Base-by-base conservation (phyloP, 2,888 invertebrate species). In the Rhynchonema sp. region DNA sequence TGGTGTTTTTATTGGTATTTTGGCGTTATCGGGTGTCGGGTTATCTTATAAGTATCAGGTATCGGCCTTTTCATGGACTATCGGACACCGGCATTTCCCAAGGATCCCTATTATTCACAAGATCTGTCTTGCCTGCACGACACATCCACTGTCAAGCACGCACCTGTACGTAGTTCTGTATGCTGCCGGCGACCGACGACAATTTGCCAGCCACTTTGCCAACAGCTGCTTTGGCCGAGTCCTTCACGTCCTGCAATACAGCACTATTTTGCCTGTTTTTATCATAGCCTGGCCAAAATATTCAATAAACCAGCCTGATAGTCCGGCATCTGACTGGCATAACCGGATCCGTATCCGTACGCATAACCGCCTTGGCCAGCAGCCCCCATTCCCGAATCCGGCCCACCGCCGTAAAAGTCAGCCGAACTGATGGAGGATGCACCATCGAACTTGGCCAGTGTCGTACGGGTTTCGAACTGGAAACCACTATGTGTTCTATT, bases 381-480 rank as follows among this genome's bases (percentile, higher is more conserved):
- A 6, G n/a, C 49, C 9, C n/a, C n/a, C 23, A 3, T n/a, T 49
- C 49, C 49, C 13, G 3, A 13, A 38, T 20, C 38, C 9, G 38
- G 38, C 3, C 49, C 69, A 54, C 80, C 79, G 30, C 85, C 85
- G 79, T 96, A 98, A 75, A 87, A 87, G 75, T 98, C 96, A 2
- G 90, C 86, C 26, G 92, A 94, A 28, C 94, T 94, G 75, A 98
- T 94, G 76, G 88, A 86, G 64, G 82, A 83, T 67, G 88, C 88
- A 62, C 94, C 94, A 76, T 91, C 88, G 79, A 94, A 96, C 65
- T 90, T 80, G 46, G 79, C 76, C 60, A 83, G 71, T 67, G 80
- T 82, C 61, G 73, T 70, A 62, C 69, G 70, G 1, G 72, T 73
- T 62, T 77, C 77, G 65, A 70, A 74, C 76, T 77, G 66, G n/a